Conservation (phyloP, 2,113 vertebrate species). For the Erythrocebus patas region DNA sequence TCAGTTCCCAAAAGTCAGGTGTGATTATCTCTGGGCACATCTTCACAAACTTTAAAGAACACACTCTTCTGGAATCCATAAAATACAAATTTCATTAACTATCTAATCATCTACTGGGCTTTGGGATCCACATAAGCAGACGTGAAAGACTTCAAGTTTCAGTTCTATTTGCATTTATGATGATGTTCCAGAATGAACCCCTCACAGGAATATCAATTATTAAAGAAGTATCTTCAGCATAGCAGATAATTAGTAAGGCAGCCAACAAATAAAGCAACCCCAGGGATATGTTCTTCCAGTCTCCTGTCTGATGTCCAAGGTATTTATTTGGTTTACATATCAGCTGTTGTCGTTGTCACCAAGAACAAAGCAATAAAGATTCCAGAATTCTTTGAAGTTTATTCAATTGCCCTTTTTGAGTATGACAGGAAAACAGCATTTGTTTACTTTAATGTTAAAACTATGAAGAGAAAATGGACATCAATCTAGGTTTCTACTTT, state of each 20-base stretch:
- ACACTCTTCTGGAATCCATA: neutral
- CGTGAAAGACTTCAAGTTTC: conserved; percentile 27
- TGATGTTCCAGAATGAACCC: conserved; percentile 28
- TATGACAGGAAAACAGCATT: neutral
- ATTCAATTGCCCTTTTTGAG: neutral
- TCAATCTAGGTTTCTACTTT: neutral
- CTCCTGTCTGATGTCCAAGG: conserved; percentile 23
- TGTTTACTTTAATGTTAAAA: neutral
- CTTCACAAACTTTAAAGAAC: conserved; percentile 23
- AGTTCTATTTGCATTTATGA: conserved; percentile 50
- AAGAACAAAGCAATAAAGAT: conserved; percentile 16
- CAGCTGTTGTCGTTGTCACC: conserved; percentile 40
- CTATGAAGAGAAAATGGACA: neutral
- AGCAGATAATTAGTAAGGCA: conserved; percentile 48
- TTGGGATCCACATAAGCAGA: conserved; percentile 24
- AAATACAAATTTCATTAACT: conserved; percentile 65
- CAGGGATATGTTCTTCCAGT: neutral
- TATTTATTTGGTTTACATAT: conserved; percentile 26
- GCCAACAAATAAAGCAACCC: conserved; percentile 34
- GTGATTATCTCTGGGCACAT: neutral
- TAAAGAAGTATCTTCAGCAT: conserved; percentile 42
- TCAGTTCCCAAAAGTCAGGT: conserved; percentile 20
- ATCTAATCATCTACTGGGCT: conserved; percentile 46
- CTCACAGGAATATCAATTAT: conserved; percentile 68
- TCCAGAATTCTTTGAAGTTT: neutral